These are phyloP conservation scores for Polypedilum vanderplanki DNA, from an alignment of 1,140 invertebrate species.

Conservation along the genomic window DNA sequence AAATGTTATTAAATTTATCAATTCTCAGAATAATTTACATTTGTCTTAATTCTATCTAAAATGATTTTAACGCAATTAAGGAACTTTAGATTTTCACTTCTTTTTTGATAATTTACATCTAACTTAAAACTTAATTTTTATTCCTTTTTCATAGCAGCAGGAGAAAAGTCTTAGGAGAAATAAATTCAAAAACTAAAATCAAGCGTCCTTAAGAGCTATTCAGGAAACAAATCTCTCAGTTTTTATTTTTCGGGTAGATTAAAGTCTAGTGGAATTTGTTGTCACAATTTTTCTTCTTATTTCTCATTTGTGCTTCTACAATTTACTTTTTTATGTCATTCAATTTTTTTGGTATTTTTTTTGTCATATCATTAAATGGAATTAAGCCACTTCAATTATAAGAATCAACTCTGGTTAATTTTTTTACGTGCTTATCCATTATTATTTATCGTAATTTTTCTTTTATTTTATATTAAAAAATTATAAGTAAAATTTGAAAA, in stretches of 20 bases:
- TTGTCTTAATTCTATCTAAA: no score
- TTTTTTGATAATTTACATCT: no score
- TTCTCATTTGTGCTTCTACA: slow-evolving; percentile 11
- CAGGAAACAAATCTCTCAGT: not conserved
- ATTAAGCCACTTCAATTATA: slow-evolving; percentile 19
- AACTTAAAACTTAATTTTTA: not conserved
- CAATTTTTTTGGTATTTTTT: slow-evolving; percentile 9
- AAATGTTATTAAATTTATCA: no score
- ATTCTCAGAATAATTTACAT: no score
- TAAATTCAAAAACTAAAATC: not conserved
- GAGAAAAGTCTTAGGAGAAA: not conserved
- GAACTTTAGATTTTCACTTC: no score
- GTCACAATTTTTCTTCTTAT: slow-evolving; percentile 11
- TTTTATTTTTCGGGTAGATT: not conserved
- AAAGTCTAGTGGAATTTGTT: slow-evolving; percentile 15
- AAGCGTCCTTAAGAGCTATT: not conserved
- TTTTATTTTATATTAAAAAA: not conserved
- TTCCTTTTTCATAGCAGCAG: no score
- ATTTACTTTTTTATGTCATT: not conserved
- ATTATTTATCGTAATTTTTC: not conserved
- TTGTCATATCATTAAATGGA: not conserved
- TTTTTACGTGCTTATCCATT: not conserved
- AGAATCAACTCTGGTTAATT: slow-evolving; percentile 15
- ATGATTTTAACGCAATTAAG: no score
- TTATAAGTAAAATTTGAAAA: not conserved